Evolutionary conservation across 2,888 invertebrate species (phyloP), one percentile per base, ranked within the genome.

Genomic region (Scrobipalpa atriplicella): DNA sequence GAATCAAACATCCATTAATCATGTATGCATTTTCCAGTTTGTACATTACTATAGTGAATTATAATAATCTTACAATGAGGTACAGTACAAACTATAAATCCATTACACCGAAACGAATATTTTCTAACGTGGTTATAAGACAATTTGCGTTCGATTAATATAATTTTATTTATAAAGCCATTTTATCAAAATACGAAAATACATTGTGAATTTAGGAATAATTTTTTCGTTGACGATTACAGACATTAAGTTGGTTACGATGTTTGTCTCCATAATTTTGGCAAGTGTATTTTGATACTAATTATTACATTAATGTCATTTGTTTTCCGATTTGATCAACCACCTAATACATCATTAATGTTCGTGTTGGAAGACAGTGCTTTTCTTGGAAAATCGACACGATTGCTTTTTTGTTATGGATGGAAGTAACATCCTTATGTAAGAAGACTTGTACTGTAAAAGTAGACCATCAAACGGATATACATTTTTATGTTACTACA

Each of bases 121-220:
- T 61, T 51, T 66, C 51, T 54, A 39, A 66, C 54, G 54, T 60
- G 19, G 54, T 51, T 56, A 66, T 47, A 41, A 63, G 68, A 81
- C 75, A 72, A 79, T 78, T 79, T 78, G 78, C 81, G 73, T 82
- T 83, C 73, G 80, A 81, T 73, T 80, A 80, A 82, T 80, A 84
- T 79, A 66, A 66, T 19, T 63, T 66, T 75, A 80, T 81, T 81
- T 77, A 79, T 77, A 84, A 86, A 87, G 86, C 84, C 82, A 82
- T 75, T 79, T 83, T 86, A 85, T 78, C 80, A 88, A 88, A 86
- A 86, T 87, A 85, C 82, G 77, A 79, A 79, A 78, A 77, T 75
- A 75, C 75, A 54, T 75, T 83, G 72, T 68, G 75, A 70, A 72
- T 73, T 73, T 78, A 80, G 76, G 76, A 79, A 80, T 81, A 77